Evolutionary conservation across 2,888 invertebrate species (phyloP).

Genomic region (Halocaridina rubra): DNA sequence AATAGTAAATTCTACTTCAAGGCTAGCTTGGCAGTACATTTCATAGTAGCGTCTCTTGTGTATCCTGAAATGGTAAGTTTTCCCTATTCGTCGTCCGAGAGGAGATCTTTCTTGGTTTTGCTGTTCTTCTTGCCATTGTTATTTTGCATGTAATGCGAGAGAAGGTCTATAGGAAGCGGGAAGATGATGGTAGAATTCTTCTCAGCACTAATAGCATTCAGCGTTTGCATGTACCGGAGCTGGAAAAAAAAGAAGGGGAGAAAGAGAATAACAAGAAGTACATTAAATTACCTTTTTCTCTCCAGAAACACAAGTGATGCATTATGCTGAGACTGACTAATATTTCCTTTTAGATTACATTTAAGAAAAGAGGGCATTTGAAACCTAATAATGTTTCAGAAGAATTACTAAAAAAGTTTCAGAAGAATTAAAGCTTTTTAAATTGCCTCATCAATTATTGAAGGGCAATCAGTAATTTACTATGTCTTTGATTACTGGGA

Average conservation of each 20-base stretch:
- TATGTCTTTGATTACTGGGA: no score
- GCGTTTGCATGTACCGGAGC: slow-evolving; percentile 71
- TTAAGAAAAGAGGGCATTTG: no score
- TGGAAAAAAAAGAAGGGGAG: slow-evolving; percentile 65
- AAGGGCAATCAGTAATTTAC: no score
- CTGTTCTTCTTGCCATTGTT: slow-evolving; percentile 14
- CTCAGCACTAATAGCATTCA: slow-evolving; percentile 72
- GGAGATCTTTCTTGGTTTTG: slow-evolving; percentile 51
- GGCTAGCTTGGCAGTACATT: slow-evolving; percentile 57
- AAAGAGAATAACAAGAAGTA: background rate
- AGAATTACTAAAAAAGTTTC: no score
- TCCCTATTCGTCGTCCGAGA: slow-evolving; percentile 54
- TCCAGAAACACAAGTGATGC: no score
- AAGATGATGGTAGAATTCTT: slow-evolving; percentile 73
- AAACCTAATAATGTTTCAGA: no score
- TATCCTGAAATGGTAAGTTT: slow-evolving; percentile 39
- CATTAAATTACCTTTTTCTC: no score
- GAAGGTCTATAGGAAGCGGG: slow-evolving; percentile 72
- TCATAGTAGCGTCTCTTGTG: slow-evolving; percentile 51
- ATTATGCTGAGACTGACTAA: no score
- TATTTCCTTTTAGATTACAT: no score
- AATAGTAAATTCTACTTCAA: slow-evolving; percentile 48
- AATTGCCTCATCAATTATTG: no score
- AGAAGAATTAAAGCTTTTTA: no score
- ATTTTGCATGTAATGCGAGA: slow-evolving; percentile 64